Conservation (phyloP, 1,140 invertebrate genomes). For the Cyrtorhinus lividipennis region DNA sequence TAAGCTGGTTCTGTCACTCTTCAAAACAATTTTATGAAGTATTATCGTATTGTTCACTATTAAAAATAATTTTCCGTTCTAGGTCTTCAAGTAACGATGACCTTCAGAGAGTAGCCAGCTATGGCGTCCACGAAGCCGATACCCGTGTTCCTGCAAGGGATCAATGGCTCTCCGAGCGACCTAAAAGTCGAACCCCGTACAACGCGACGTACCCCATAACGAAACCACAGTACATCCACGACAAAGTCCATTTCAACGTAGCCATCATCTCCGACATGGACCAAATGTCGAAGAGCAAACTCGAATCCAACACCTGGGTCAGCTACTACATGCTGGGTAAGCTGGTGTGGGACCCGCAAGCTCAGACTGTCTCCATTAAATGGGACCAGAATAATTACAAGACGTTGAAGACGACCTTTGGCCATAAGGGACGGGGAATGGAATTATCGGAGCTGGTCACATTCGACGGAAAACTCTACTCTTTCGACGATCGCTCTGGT, state of each 20-base stretch:
- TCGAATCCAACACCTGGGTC: slow-evolving; percentile 41
- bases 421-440: slow-evolving; percentile 83
- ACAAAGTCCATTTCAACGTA: slow-evolving; percentile 57
- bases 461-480: slow-evolving; percentile 80
- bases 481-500: slow-evolving; percentile 94
- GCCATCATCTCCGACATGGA: slow-evolving; percentile 87
- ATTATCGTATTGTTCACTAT: no score
- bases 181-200: slow-evolving; percentile 16
- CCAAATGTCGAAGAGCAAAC: slow-evolving; percentile 55
- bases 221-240: slow-evolving; percentile 42
- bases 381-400: slow-evolving; percentile 48
- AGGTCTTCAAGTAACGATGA: background rate
- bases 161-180: slow-evolving; percentile 11
- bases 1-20: no score
- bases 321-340: slow-evolving; percentile 39
- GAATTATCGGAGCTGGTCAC: slow-evolving; percentile 91
- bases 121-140: slow-evolving; percentile 5
- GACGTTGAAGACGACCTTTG: slow-evolving; percentile 46
- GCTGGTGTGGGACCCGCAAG: slow-evolving; percentile 44
- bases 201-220: slow-evolving; percentile 78
- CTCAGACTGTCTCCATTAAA: slow-evolving; percentile 42
- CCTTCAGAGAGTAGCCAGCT: background rate
- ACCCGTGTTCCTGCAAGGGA: background rate
- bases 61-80: background rate
- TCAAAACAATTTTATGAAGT: no score